These are phyloP conservation scores for Clinocottus analis DNA, from an alignment of 2,113 vertebrate species.

Conservation along the genomic window DNA sequence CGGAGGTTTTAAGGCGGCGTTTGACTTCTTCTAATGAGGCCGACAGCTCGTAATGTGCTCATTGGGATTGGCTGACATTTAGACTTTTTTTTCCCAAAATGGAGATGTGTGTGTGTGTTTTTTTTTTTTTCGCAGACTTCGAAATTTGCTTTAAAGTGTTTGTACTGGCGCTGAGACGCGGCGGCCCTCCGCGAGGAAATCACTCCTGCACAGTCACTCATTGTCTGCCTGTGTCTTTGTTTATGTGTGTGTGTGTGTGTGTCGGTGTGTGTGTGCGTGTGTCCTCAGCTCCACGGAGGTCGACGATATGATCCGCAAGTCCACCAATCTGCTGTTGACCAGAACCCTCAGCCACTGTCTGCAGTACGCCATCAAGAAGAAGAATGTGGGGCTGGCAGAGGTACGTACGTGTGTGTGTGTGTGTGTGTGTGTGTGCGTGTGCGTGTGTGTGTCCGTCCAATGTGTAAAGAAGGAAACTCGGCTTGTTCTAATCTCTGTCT, in stretches of 20 bases:
- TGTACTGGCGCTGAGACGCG: conserved; percentile 49
- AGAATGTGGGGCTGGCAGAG: conserved; percentile 94
- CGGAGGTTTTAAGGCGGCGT: conserved; percentile 10
- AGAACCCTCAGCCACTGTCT: conserved; percentile 94
- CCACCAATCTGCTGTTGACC: conserved; percentile 94
- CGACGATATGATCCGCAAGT: conserved; percentile 98
- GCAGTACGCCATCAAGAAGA: conserved; percentile 96
- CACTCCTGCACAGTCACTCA: conserved; percentile 21
- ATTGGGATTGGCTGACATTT: conserved; percentile 53
- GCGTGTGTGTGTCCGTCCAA: conserved; percentile 20
- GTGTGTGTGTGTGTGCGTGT: conserved; percentile 35
- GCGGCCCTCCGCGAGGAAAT: conserved; percentile 26
- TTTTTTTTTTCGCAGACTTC: conserved; percentile 53
- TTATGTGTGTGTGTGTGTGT: conserved; percentile 5
- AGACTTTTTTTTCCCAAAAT: conserved; percentile 59
- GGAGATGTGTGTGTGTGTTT: no score
- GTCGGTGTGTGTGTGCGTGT: conserved; percentile 12
- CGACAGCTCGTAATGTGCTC: conserved; percentile 36
- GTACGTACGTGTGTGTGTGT: conserved; percentile 77
- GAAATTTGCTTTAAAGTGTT: conserved; percentile 67
- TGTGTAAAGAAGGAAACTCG: background rate
- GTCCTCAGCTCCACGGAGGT: conserved; percentile 92
- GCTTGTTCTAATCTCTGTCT: conserved; percentile 16
- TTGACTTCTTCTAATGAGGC: conserved; percentile 28
- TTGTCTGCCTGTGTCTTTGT: conserved; percentile 6